These are phyloP conservation scores for Dolichallabes microphthalmus DNA, from an alignment of 2,113 vertebrate species.

Conservation along the genomic window DNA sequence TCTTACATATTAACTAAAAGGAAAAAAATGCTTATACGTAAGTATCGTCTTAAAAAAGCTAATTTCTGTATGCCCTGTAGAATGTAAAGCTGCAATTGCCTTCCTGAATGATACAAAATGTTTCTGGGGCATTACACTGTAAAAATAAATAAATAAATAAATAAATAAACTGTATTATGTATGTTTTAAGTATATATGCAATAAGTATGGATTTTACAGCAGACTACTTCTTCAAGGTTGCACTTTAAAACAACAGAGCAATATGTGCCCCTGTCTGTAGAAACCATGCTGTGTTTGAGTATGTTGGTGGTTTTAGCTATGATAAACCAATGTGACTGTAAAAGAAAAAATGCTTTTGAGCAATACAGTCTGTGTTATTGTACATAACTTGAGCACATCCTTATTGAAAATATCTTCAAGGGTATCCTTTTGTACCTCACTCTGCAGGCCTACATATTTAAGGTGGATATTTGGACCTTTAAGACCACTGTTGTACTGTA, in stretches of 20 bases:
- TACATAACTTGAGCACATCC: not conserved
- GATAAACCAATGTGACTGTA: not conserved
- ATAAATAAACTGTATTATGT: not conserved
- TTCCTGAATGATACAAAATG: not conserved
- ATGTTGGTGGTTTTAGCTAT: not conserved
- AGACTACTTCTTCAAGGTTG: not conserved
- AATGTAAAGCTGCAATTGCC: not conserved
- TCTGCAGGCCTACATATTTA: not conserved
- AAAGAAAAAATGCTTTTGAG: not conserved
- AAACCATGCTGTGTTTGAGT: not conserved
- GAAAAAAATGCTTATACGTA: not conserved
- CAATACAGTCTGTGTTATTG: not conserved
- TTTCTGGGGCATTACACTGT: not conserved
- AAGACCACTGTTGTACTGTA: not conserved
- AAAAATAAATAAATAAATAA: not conserved
- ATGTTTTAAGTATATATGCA: no score
- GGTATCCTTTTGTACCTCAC: not conserved
- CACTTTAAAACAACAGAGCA: not conserved
- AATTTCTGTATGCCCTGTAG: not conserved
- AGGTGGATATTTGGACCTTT: not conserved
- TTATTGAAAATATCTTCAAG: not conserved
- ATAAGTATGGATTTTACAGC: not conserved
- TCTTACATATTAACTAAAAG: not conserved
- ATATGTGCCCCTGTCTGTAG: not conserved
- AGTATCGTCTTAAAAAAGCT: not conserved